Evolutionary conservation across 2,113 vertebrate genomes (phyloP).

Genomic region (Hypanus sabinus): DNA sequence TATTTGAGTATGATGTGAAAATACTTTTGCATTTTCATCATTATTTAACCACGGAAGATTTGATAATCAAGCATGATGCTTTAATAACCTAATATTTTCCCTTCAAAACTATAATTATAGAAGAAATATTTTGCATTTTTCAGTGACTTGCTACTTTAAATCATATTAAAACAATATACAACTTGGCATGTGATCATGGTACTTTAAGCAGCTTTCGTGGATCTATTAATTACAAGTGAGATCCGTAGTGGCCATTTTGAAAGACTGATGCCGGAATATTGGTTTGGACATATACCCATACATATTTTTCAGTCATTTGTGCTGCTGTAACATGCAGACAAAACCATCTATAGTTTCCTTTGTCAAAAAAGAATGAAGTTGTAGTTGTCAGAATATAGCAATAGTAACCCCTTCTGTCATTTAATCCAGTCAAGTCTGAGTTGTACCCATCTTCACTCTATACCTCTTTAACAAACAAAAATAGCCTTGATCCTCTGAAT

Average conservation of each 20-base stretch:
- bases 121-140: background rate
- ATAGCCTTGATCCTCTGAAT: background rate
- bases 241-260: background rate
- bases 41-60: background rate
- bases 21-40: background rate
- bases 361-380: background rate
- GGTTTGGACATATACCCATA: background rate
- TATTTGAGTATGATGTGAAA: background rate
- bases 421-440: background rate
- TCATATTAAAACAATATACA: background rate
- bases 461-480: background rate
- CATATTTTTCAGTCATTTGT: background rate
- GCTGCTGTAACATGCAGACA: background rate
- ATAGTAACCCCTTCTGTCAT: background rate
- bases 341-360: background rate
- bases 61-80: background rate
- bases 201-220: background rate
- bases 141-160: background rate
- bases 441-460: background rate
- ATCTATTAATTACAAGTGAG: background rate
- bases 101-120: background rate
- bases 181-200: background rate
- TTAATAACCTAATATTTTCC: background rate
- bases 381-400: background rate
- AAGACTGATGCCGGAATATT: background rate